Evolutionary conservation across 2,113 vertebrate genomes (phyloP), one percentile per base, ranked within the genome.

Genomic region (Lagopus muta): DNA sequence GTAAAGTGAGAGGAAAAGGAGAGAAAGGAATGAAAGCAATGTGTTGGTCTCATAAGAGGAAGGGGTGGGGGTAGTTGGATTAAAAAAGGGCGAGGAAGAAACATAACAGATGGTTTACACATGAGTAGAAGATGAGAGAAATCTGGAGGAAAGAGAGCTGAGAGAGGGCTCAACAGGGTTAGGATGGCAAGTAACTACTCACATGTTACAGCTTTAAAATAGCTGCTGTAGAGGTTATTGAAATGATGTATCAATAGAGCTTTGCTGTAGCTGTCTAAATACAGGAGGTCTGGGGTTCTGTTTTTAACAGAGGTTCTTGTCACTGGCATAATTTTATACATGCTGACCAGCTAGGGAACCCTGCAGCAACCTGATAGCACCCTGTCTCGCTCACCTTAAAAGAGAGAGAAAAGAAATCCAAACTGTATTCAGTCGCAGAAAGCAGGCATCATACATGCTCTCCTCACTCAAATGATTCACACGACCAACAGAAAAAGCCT

Each of bases 1-100:
- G 92, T 90, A 94, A 95, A 94, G 95, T 96, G 95, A 94, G 95
- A 96, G 90, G 36, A 96, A 48, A 96, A 94, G 95, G 95, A 96
- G 95, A 94, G 96, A 95, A 96, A 93, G 73, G 92, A 71, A 96
- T 77, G 92, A 94, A 96, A 96, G 95, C 57, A 96, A 96, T 92
- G 95, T 96, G 96, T 96, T 96, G 96, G 96, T 96, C 96, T 95
- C 96, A 93, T 61, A 96, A 86, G 88, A 96, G 72, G 95, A 96
- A 96, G 70, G 80, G 95, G 92, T 78, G 95, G 93, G 95, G 93
- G 95, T 92, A 97, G 89, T 69, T 91, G 82, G 85, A 94, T 87
- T 94, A 89, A 93, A 96, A 97, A 95, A 94, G 89, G 92, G 85
- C 95, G 91, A 60, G 79, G 91, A 94, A 95, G 93, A 96, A 96